phyloP scores from a whole-genome alignment of 1,140 invertebrate species.

The Drosophila takahashii region DNA sequence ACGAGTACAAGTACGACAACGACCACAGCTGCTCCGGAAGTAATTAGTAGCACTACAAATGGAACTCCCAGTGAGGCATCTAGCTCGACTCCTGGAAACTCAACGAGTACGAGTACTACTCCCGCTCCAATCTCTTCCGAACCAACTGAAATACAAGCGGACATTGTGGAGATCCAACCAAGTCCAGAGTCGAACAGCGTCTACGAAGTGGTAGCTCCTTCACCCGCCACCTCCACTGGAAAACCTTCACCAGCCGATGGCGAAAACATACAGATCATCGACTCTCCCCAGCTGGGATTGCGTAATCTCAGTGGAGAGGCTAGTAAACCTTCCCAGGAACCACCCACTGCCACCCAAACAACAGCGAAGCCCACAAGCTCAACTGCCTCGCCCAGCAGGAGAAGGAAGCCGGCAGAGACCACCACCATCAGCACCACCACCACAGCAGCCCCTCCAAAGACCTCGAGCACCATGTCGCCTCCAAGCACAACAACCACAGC shows the following conservation, averaged over 20 bases:
- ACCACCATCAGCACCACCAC: conserved; percentile 9
- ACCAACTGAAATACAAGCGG: conserved; percentile 7
- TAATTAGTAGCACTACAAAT: conserved; percentile 26
- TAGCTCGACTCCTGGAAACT: conserved; percentile 17
- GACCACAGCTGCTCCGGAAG: conserved; percentile 32
- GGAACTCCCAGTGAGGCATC: conserved; percentile 2
- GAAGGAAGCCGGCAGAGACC: conserved; percentile 33
- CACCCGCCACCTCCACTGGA: not conserved
- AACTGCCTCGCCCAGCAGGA: conserved; percentile 6
- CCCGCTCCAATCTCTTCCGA: conserved; percentile 2
- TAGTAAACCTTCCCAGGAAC: conserved; percentile 10
- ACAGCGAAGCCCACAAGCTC: conserved; percentile 18
- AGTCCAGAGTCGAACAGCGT: conserved; percentile 72
- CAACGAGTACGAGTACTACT: conserved; percentile 10
- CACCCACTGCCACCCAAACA: conserved; percentile 1
- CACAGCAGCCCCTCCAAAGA: not conserved
- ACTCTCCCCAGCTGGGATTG: conserved; percentile 62
- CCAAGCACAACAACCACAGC: conserved; percentile 12
- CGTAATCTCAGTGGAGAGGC: conserved; percentile 44
- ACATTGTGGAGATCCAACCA: conserved; percentile 30
- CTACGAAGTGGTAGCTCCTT: conserved; percentile 47
- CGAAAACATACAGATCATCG: conserved; percentile 72
- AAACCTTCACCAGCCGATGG: conserved; percentile 15
- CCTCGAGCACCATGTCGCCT: not conserved
- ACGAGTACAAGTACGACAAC: conserved; percentile 35